phyloP scores from a whole-genome alignment of 2,888 invertebrate genomes.

The Nasonovia ribisnigri region DNA sequence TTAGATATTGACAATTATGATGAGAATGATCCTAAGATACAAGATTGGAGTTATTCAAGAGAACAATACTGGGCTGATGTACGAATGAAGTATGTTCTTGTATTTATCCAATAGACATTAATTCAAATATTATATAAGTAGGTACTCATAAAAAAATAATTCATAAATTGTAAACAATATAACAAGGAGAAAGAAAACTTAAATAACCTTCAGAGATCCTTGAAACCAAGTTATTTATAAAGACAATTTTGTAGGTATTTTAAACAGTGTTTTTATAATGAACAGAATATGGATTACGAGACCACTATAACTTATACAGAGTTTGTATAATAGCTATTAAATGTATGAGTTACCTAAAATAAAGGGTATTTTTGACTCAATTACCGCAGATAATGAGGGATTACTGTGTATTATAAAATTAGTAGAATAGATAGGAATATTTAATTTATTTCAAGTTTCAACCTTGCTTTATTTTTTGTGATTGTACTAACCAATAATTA shows the following conservation, averaged over 20 bases:
- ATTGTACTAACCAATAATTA: not conserved
- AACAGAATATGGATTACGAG: too few relatives aligned
- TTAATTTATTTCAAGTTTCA: not conserved
- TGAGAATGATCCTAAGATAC: constrained; percentile 77
- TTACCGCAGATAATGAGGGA: too few relatives aligned
- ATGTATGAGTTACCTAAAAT: too few relatives aligned
- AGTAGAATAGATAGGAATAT: not conserved
- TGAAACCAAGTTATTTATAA: not conserved
- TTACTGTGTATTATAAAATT: not conserved
- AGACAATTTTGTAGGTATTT: not conserved
- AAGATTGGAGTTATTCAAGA: constrained; percentile 80
- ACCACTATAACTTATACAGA: too few relatives aligned
- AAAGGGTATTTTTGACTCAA: too few relatives aligned
- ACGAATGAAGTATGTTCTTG: constrained; percentile 72
- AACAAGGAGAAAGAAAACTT: not conserved
- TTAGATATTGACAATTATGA: constrained; percentile 78
- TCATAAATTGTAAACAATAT: not conserved
- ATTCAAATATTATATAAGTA: not conserved
- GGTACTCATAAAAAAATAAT: not conserved
- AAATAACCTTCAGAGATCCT: not conserved
- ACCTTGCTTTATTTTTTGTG: not conserved
- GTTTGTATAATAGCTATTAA: too few relatives aligned
- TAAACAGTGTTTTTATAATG: not conserved
- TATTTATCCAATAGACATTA: not conserved
- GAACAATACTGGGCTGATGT: constrained; percentile 77